Conservation (phyloP, 2,797 vertebrate species). For the Danio aesculapii region DNA sequence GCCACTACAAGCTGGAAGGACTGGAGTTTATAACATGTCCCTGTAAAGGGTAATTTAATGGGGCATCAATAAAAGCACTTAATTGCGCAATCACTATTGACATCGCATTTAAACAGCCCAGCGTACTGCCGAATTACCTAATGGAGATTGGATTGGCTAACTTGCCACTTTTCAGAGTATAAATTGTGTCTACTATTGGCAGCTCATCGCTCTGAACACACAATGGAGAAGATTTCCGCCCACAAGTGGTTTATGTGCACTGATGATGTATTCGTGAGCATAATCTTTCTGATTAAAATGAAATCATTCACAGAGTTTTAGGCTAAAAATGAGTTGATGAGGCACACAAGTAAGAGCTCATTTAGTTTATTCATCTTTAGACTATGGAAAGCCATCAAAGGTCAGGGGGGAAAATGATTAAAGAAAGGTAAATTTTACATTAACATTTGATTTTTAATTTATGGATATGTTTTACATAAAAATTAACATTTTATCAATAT, state of each 20-base stretch:
- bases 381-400: neutral
- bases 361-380: neutral
- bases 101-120: conserved; percentile 90
- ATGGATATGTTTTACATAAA: neutral
- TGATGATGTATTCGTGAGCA: neutral
- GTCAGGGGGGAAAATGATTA: too few relatives aligned
- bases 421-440: too few relatives aligned
- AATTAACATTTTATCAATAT: neutral
- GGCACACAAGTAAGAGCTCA: neutral
- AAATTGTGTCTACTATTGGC: conserved; percentile 82
- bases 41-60: conserved; percentile 81
- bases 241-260: neutral
- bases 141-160: conserved; percentile 87
- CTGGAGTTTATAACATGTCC: conserved; percentile 68
- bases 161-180: conserved; percentile 80
- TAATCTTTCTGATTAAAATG: neutral
- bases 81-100: conserved; percentile 94
- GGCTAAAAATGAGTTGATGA: neutral
- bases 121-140: conserved; percentile 88
- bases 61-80: conserved; percentile 89
- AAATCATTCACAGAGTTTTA: neutral
- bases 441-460: neutral
- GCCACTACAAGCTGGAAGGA: conserved; percentile 47
- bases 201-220: conserved; percentile 23
- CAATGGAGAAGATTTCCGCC: conserved; percentile 18